Base-by-base conservation (phyloP, 2,113 vertebrate species). In the Stegastes partitus region DNA sequence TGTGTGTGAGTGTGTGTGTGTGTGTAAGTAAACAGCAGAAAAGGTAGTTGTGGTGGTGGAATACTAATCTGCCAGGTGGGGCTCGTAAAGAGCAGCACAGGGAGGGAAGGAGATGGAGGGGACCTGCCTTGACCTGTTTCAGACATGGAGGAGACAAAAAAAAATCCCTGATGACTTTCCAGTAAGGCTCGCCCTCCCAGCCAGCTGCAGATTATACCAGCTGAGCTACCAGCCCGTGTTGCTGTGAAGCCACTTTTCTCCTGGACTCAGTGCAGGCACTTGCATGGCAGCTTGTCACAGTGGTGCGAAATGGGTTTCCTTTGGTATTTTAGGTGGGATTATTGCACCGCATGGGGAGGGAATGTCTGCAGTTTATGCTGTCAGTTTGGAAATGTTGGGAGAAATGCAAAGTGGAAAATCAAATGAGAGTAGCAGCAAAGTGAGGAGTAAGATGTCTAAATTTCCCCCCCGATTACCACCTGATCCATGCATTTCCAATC, bases 101-200 rank as follows among this genome's bases (percentile, higher is more conserved):
- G 81, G 85, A 87, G 88, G 81, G 80, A 75, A 78, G 66, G 80
- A 79, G 81, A 82, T 84, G 66, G 80, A 81, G 85, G 83, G 83
- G 88, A 93, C 92, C 90, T 94, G 93, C 87, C 91, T 87, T 93
- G 92, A 94, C 94, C 91, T 94, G 94, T 92, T 92, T 92, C 75
- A 88, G 87, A 92, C 88, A 87, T 80, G 91, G 88, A 90, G 87
- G 86, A 91, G 70, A 82, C 71, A 68, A 53, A 84, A 84, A 72
- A 81, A 88, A 81, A 70, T 63, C 63, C 68, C 82, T 91, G 87
- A 92, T 90, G 75, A 86, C 89, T 94, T 92, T 91, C 87, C 90
- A 87, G 89, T 87, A 86, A 91, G 90, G 82, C 81, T 87, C 58
- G 1, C 77, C 79, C 83, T 86, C 84, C 73, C 42, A 84, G 86